phyloP scores from a whole-genome alignment of 2,113 vertebrate genomes.

The Archilochus colubris region DNA sequence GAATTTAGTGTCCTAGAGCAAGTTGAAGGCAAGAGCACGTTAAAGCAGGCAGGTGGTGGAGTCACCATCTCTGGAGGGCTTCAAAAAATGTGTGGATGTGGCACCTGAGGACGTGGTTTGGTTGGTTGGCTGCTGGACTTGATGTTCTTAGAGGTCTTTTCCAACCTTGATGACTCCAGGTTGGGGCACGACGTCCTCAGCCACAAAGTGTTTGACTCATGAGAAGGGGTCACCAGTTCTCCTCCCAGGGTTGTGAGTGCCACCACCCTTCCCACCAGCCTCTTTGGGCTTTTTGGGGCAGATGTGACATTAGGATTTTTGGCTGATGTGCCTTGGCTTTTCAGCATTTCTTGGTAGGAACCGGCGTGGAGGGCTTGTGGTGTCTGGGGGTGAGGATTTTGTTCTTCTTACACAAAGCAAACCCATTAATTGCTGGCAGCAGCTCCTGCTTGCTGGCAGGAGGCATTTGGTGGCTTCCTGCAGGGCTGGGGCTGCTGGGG shows the following conservation, averaged over 20 bases:
- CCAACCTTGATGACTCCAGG: too few species aligned
- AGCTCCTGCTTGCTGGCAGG: not conserved
- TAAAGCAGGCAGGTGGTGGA: not conserved
- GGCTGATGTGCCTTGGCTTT: not conserved
- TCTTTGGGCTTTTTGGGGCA: not conserved
- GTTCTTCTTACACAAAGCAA: not conserved
- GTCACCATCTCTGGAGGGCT: too few species aligned
- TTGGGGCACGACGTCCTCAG: too few species aligned
- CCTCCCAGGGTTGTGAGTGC: accelerated
- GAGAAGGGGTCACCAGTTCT: accelerated
- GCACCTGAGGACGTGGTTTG: not conserved
- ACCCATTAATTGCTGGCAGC: not conserved
- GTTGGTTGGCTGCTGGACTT: too few species aligned
- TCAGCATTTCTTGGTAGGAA: not conserved
- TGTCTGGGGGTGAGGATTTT: not conserved
- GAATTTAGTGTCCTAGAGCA: not conserved
- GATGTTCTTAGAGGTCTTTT: too few species aligned
- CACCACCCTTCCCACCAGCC: not conserved
- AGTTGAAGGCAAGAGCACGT: not conserved
- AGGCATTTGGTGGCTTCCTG: not conserved
- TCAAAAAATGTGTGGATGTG: accelerated
- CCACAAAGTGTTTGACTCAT: accelerated
- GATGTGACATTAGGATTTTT: not conserved
- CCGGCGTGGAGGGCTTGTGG: accelerated
- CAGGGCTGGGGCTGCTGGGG: not conserved